Evolutionary conservation across 92 coral and sea anemone genomes (phyloP).

Genomic region (Phenganax stokvisi): DNA sequence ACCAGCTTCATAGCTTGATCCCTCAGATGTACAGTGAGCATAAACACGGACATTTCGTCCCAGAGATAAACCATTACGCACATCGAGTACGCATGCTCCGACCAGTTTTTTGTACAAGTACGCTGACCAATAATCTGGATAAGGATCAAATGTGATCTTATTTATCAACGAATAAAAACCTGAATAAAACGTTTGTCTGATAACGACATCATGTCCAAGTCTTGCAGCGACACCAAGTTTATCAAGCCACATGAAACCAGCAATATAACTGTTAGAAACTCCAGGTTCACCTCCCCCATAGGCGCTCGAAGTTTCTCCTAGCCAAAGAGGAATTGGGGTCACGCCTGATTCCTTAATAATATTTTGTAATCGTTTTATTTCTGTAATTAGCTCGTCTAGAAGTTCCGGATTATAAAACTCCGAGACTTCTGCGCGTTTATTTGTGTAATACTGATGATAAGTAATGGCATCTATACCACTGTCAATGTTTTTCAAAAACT

Average conservation of each 20-base stretch:
- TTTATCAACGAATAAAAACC: slow-evolving; percentile 64
- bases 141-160: slow-evolving; percentile 60
- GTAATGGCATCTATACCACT: slow-evolving; percentile 73
- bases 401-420: slow-evolving; percentile 60
- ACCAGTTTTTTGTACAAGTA: slow-evolving; percentile 73
- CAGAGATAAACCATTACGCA: slow-evolving; percentile 42
- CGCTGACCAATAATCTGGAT: slow-evolving; percentile 88
- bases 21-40: slow-evolving; percentile 75
- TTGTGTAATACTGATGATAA: slow-evolving; percentile 73
- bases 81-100: slow-evolving; percentile 64
- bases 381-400: slow-evolving; percentile 53
- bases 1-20: slow-evolving; percentile 51
- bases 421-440: slow-evolving; percentile 16
- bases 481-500: slow-evolving; percentile 53
- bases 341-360: slow-evolving; percentile 35
- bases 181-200: slow-evolving; percentile 65
- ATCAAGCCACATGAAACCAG: slow-evolving; percentile 59
- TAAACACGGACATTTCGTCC: slow-evolving; percentile 63
- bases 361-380: slow-evolving; percentile 42
- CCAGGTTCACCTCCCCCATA: slow-evolving; percentile 64
- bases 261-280: slow-evolving; percentile 59
- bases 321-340: slow-evolving; percentile 49
- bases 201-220: slow-evolving; percentile 58
- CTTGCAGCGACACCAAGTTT: slow-evolving; percentile 84
- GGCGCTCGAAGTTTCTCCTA: slow-evolving; percentile 70